Base-by-base conservation (phyloP, 2,113 vertebrate genomes). In the Elgaria multicarinata region DNA sequence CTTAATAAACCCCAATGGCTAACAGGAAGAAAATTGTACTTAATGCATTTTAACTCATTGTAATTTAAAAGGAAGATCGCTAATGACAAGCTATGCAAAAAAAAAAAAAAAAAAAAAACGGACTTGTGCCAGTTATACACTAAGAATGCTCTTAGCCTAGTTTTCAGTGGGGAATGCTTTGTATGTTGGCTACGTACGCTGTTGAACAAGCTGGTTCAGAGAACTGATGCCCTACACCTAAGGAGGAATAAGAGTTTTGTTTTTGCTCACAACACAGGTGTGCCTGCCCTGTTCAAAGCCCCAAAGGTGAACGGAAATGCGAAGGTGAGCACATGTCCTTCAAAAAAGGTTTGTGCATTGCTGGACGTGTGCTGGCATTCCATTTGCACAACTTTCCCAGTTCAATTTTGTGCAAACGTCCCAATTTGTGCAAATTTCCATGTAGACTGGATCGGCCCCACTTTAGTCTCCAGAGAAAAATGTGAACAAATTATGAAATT, bases 1-100 rank as follows among this genome's bases (percentile, higher is more conserved):
- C 13, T 82, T 53, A 75, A 91, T 88, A 86, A 89, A 85, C 31
- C 42, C 50, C 83, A 90, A 64, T 22, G 89, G 87, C 91, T 93
- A 91, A 93, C 22, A 53, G 53, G 77, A 64, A 88, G 77, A 87
- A 90, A 90, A 85, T 87, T 31, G 44, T 44, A 14, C 18, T 81
- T 50, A 8, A 82, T 55, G 14, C 62, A 78, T 86, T 89, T 91
- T 90, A 85, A 86, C 58, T 87, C 81, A 10, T 66, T 33, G 39
- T 71, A 88, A 76, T 81, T 88, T 50, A 50, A 78, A 64, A 33
- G 53, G 53, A 81, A 89, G 62, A 72, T 77, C 16, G 9, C 85
- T 85, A 86, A 88, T 88, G 88, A 91, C 39, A 83, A 83, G 44
- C 10, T 12, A 1, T 77, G 83, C 36, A 86, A 80, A 62, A 22